Evolutionary conservation across 1,140 invertebrate species (phyloP), one percentile per base, ranked within the genome.

Genomic region (Diuraphis noxia): DNA sequence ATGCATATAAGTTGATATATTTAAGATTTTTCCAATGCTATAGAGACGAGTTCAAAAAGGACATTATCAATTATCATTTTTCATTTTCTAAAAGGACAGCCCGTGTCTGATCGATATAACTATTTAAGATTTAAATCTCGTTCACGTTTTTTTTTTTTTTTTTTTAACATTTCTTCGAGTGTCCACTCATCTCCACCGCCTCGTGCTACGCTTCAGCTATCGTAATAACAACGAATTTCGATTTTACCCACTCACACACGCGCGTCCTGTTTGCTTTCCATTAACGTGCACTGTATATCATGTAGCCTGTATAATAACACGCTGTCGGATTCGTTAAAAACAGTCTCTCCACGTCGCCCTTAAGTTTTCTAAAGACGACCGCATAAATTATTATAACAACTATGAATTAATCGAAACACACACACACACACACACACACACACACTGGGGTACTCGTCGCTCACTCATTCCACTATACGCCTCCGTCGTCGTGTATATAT

Each of bases 311-410:
- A n/a, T n/a, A 82, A 82, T 82, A 82, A 82, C 40, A 82, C 25
- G 81, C 38, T 82, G 81, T 82, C 40, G 81, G 81, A 82, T 82
- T 82, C 81, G 40, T 82, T 82, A 40, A 82, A 25, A 38, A 81
- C 38, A 40, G 23, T 82, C 79, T 25, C 23, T 13, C 38, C 38
- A 40, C 40, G 41, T 82, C 81, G 40, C 81, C 38, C 81, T 82
- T 82, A 82, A 30, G 41, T n/a, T 10, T 46, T 41, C 41, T 82
- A 41, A 82, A 82, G 40, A 82, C 25, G 81, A 82, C 23, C 40
- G 38, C 25, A 82, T 82, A 82, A 82, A 41, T 82, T 84, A 81
- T 38, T 81, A 84, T 84, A 43, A 84, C 46, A 84, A 84, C 40
- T 84, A 84, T 43, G 40, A 84, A 84, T 84, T 84, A 43, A 43